Evolutionary conservation across 2,888 invertebrate genomes (phyloP), one percentile per base, ranked within the genome.

Genomic region (Glyphotaelius pellucidus): DNA sequence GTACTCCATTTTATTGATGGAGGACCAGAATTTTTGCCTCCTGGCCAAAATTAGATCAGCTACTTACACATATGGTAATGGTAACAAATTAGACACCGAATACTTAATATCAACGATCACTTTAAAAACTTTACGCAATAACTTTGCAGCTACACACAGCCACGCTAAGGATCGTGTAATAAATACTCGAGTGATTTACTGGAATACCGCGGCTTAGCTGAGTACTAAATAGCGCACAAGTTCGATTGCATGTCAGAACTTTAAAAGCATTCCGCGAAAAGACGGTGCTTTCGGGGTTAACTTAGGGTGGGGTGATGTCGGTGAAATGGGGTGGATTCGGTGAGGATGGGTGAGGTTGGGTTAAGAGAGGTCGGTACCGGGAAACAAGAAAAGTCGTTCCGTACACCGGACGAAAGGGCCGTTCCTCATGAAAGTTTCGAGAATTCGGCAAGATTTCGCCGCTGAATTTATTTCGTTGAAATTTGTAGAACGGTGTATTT

Each of bases 301-400:
- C 38, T 15, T n/a, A 38, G 30, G 42, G 86, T 12, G 15, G 30
- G 25, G 67, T 67, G 42, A 67, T 67, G 67, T 67, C 67, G 67
- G 67, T 67, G n/a, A 67, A 25, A 25, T n/a, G n/a, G 42, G 38
- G 86, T 42, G 30, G 47, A 14, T 79, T 38, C 25, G 42, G 52
- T 86, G n/a, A 86, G n/a, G 12, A 30, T 31, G 30, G 38, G 31
- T 32, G 25, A 79, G 35, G 88, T 32, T 38, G 25, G 85, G 85
- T 38, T 86, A 47, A 79, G 67, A 35, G 67, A 19, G 88, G 52
- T 31, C 19, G 52, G 35, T 35, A 86, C n/a, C n/a, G 35, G 32
- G 79, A 89, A 79, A 79, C 67, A 67, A 79, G 35, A 32, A 89
- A 89, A 89, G 87, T 89, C 88, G 79, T 89, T 89, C 32, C 14